These are phyloP conservation scores for Alcedo atthis DNA, from an alignment of 2,797 vertebrate species.

Conservation along the genomic window DNA sequence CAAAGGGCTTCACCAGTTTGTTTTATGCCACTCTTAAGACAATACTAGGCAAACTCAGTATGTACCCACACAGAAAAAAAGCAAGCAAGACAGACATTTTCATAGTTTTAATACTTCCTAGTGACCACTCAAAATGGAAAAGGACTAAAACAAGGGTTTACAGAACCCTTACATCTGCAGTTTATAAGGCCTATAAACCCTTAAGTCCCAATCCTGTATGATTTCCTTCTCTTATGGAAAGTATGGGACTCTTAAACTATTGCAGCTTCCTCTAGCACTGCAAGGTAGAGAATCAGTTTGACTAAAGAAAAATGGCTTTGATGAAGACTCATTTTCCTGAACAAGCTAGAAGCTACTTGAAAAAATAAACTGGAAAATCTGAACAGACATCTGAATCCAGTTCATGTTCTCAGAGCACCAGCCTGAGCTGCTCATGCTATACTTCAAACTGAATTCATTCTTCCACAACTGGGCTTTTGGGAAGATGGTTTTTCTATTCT, in stretches of 20 bases:
- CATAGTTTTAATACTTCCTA: neutral
- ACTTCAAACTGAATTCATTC: slow-evolving; percentile 17
- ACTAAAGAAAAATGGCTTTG: neutral
- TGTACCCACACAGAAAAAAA: neutral
- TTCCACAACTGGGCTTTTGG: slow-evolving; percentile 11
- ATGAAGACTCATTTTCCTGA: neutral
- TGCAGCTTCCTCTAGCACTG: neutral
- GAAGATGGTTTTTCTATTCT: slow-evolving; percentile 23
- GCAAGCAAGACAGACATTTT: neutral
- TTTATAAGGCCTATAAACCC: neutral
- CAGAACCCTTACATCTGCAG: neutral
- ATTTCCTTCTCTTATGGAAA: neutral
- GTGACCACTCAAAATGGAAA: neutral
- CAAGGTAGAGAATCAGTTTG: neutral
- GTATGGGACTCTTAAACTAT: neutral
- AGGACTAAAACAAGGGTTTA: neutral
- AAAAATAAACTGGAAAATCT: slow-evolving; percentile 42
- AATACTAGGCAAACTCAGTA: neutral
- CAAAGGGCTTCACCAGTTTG: neutral
- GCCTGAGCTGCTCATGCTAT: neutral
- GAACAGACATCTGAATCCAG: slow-evolving; percentile 16
- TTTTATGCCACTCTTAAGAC: neutral
- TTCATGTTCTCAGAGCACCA: neutral
- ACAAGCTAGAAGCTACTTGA: neutral
- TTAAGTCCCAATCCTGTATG: neutral